phyloP scores from a whole-genome alignment of 1,140 invertebrate genomes.

The Drosophila aff. region DNA sequence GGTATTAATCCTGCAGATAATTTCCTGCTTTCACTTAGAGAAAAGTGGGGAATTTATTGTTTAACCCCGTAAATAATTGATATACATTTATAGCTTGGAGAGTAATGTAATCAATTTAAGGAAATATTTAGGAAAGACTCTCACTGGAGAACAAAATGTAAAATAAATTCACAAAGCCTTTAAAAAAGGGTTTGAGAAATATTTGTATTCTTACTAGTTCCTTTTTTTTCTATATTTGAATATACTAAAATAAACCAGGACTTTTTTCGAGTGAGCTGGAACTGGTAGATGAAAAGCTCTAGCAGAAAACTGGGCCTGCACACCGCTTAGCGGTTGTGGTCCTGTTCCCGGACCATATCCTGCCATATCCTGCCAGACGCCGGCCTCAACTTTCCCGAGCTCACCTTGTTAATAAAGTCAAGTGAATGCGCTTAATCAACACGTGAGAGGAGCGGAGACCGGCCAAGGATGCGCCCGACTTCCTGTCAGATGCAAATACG shows the following conservation, averaged over 20 bases:
- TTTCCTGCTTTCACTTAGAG: conserved; percentile 20
- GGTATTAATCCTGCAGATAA: conserved; percentile 45
- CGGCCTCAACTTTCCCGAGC: conserved; percentile 48
- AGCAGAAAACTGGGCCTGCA: conserved; percentile 18
- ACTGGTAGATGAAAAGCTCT: conserved; percentile 16
- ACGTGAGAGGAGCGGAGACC: conserved; percentile 36
- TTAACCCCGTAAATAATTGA: too few relatives aligned
- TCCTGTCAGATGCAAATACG: conserved; percentile 40
- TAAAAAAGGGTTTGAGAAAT: not conserved
- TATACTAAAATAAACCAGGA: too few relatives aligned
- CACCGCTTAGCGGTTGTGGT: conserved; percentile 19
- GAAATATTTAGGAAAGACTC: not conserved
- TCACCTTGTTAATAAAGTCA: conserved; percentile 73
- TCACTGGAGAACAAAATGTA: not conserved
- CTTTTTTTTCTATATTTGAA: not conserved
- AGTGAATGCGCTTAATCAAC: conserved; percentile 83
- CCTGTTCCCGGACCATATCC: conserved; percentile 17
- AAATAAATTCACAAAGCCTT: not conserved
- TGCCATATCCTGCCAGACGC: conserved; percentile 33
- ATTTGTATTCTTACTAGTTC: too few relatives aligned
- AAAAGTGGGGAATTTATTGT: not conserved
- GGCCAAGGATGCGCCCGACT: conserved; percentile 37
- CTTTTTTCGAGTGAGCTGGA: not conserved
- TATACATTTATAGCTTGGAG: not conserved
- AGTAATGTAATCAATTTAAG: not conserved